A percentile compares a stretch with the other conserved stretches of the same genome.
These are phyloP conservation scores for Dipodomys ordii DNA, from an alignment of 2,113 vertebrate genomes.

Conservation along the genomic window DNA sequence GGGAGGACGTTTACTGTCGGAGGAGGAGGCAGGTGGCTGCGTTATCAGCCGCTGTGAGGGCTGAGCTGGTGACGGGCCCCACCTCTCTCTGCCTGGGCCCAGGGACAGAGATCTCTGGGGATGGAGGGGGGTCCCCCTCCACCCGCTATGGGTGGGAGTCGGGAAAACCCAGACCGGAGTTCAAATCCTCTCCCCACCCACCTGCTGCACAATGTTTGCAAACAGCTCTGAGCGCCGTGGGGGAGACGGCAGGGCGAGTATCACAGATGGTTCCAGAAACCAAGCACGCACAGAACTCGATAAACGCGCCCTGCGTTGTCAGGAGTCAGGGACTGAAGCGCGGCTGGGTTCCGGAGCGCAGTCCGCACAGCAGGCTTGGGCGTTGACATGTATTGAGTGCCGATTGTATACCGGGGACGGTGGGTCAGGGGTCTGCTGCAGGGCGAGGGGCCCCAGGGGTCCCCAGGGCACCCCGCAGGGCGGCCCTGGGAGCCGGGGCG, in stretches of 20 bases:
- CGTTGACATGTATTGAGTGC: not conserved
- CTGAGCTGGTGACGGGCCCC: not conserved
- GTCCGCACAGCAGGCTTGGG: not conserved
- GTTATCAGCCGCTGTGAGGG: constrained; percentile 26
- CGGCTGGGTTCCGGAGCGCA: not conserved
- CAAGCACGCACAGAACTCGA: too few relatives aligned
- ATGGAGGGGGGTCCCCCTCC: not conserved
- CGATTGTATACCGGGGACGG: not conserved
- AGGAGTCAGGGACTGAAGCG: too few relatives aligned
- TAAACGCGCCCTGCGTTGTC: too few relatives aligned
- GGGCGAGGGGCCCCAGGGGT: too few relatives aligned
- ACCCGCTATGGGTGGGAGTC: too few relatives aligned
- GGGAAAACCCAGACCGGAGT: too few relatives aligned
- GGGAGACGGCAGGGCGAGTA: too few relatives aligned
- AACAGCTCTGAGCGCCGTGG: constrained; percentile 8
- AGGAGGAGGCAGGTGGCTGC: constrained; percentile 62
- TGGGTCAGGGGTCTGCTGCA: not conserved
- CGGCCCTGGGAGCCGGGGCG: too few relatives aligned
- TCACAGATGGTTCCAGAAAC: too few relatives aligned
- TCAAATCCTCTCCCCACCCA: not conserved
- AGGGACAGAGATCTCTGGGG: not conserved
- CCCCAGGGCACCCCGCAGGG: too few relatives aligned
- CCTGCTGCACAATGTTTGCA: not conserved
- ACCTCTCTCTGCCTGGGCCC: not conserved
- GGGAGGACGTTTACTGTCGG: constrained; percentile 64